Evolutionary conservation across 1,140 invertebrate genomes (phyloP).

Genomic region (Lutraria rhynchaena): DNA sequence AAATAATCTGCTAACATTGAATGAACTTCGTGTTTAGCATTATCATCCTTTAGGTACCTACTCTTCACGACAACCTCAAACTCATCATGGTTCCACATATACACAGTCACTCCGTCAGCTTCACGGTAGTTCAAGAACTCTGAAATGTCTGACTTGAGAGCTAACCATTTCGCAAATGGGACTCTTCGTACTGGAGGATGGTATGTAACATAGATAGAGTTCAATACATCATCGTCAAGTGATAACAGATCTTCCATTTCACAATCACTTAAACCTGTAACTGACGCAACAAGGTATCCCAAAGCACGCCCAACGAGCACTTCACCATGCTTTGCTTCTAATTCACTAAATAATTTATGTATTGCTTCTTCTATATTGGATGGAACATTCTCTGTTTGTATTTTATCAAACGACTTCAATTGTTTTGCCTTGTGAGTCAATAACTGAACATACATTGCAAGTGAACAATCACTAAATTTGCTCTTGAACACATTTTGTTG

Average conservation of each 20-base stretch:
- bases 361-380: slow-evolving; percentile 64
- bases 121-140: slow-evolving; percentile 64
- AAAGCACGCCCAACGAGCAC: slow-evolving; percentile 85
- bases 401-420: slow-evolving; percentile 62
- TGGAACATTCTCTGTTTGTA: slow-evolving; percentile 50
- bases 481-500: slow-evolving; percentile 86
- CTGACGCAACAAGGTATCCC: slow-evolving; percentile 86
- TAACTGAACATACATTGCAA: slow-evolving; percentile 73
- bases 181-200: slow-evolving; percentile 72
- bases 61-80: slow-evolving; percentile 63
- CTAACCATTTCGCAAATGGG: slow-evolving; percentile 72
- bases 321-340: slow-evolving; percentile 74
- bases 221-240: slow-evolving; percentile 78
- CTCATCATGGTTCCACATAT: slow-evolving; percentile 68
- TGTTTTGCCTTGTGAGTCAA: slow-evolving; percentile 66
- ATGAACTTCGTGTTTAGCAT: slow-evolving; percentile 65
- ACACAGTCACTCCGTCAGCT: slow-evolving; percentile 74
- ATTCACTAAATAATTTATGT: slow-evolving; percentile 63
- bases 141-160: slow-evolving; percentile 67
- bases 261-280: slow-evolving; percentile 78
- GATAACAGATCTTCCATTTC: slow-evolving; percentile 81
- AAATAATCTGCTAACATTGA: slow-evolving; percentile 78
- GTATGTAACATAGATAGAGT: slow-evolving; percentile 68
- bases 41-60: slow-evolving; percentile 67
- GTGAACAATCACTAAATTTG: slow-evolving; percentile 68